phyloP scores from a whole-genome alignment of 2,888 invertebrate genomes.

The Trisateles emortualis region DNA sequence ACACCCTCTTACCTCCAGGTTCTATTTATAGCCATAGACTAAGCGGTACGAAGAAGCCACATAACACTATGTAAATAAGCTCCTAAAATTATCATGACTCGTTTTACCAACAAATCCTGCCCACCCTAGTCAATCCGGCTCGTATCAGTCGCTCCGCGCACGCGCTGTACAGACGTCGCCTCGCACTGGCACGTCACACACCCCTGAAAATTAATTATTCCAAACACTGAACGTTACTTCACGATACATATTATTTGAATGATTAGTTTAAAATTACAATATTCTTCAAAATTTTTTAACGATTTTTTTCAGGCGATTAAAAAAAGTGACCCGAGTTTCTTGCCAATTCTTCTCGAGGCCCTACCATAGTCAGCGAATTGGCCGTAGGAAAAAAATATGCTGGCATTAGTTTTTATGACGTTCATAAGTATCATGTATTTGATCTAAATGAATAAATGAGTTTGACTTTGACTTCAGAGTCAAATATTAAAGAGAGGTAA shows the following conservation, averaged over 20 bases:
- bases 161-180: slow-evolving; percentile 65
- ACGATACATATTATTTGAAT: slow-evolving; percentile 28
- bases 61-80: slow-evolving; percentile 24
- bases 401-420: no score
- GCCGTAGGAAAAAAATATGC: no score
- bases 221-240: slow-evolving; percentile 39
- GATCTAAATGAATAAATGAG: no score
- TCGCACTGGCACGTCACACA: slow-evolving; percentile 72
- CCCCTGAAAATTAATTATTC: slow-evolving; percentile 80
- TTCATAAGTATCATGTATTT: no score
- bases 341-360: no score
- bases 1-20: no score
- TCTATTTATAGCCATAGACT: not conserved
- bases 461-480: no score
- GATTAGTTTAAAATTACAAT: not conserved
- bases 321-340: no score
- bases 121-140: slow-evolving; percentile 70
- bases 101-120: slow-evolving; percentile 21
- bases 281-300: slow-evolving; percentile 4
- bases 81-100: slow-evolving; percentile 22
- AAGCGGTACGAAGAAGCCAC: slow-evolving; percentile 4
- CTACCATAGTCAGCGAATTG: no score
- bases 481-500: not conserved
- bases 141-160: slow-evolving; percentile 63
- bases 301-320: no score